Base-by-base conservation (phyloP, 2,797 vertebrate genomes). In the Iguana delicatissima region DNA sequence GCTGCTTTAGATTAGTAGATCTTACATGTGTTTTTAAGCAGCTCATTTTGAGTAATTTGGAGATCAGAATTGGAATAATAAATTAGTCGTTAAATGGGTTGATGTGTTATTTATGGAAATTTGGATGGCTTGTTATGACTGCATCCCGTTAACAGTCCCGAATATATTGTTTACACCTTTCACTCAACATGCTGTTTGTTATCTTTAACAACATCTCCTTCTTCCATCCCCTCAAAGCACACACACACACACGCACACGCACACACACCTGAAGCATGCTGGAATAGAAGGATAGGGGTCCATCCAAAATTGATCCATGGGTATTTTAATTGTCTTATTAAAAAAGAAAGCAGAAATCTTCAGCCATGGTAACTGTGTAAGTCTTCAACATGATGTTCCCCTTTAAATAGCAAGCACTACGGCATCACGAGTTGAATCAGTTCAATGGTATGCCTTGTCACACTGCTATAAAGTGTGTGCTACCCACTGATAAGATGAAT, bases 51-150 rank as follows among this genome's bases (percentile, higher is more conserved):
- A 91, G 94, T 84, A 95, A 95, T 94, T 91, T 92, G 91, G 94
- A 94, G 93, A 92, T 95, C 91, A 92, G 89, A 92, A 91, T 77
- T 95, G 82, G 91, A 95, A 95, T 95, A 95, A 94, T 95, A 91
- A 97, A 96, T 97, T 96, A 96, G 92, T 91, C 92, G 95, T 96
- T 96, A 95, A 93, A 94, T 91, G 80, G 76, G 84, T 79, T 94
- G 92, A 95, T 81, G 90, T 74, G 89, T 92, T 89, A 94, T 95
- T 96, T 94, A 93, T 95, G 94, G 92, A 94, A 92, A 93, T 95
- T 94, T 91, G 90, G 91, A 91, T 85, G 74, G 79, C 92, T 93
- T 94, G 93, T 95, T 96, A 92, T 92, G 94, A 94, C 89, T 93
- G 72, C 83, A 89, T 88, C 62, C 81, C 24, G 74, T 88, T 91